These are phyloP conservation scores for Gambusia yucatana DNA, from an alignment of 2,797 vertebrate species.

Conservation along the genomic window DNA sequence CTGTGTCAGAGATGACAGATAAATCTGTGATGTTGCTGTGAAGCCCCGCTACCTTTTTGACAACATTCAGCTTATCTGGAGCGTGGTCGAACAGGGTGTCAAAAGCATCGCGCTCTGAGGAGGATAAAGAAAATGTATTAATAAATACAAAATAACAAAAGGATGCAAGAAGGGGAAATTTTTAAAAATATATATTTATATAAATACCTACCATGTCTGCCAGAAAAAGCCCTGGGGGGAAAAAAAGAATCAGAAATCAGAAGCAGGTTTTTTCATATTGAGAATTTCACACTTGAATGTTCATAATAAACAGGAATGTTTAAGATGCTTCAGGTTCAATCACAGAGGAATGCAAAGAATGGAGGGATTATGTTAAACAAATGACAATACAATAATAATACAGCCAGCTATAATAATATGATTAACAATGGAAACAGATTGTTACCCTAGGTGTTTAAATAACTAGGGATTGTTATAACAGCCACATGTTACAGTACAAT, in stretches of 20 bases:
- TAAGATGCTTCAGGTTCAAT: constrained; percentile 47
- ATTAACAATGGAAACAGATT: constrained; percentile 55
- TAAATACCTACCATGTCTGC: constrained; percentile 86
- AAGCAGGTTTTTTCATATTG: constrained; percentile 9
- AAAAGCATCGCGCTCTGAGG: constrained; percentile 93
- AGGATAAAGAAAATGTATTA: constrained; percentile 13
- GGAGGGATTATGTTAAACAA: constrained; percentile 46
- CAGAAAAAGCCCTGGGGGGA: constrained; percentile 89
- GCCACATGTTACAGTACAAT: constrained; percentile 51
- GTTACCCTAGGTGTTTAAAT: constrained; percentile 51
- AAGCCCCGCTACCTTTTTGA: constrained; percentile 89
- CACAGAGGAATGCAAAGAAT: constrained; percentile 67
- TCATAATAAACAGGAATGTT: constrained; percentile 22
- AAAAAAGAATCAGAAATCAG: constrained; percentile 8
- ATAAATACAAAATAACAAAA: not conserved
- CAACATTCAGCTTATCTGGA: constrained; percentile 96
- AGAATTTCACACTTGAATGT: constrained; percentile 53
- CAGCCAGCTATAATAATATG: constrained; percentile 54
- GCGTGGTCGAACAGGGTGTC: constrained; percentile 97
- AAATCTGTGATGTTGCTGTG: not conserved
- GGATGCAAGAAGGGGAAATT: not conserved
- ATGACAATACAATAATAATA: constrained; percentile 54
- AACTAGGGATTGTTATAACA: constrained; percentile 34
- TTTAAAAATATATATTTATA: not conserved
- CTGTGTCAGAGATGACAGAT: not conserved